Evolutionary conservation across 2,113 vertebrate species (phyloP).

Genomic region (Ciconia maguari): DNA sequence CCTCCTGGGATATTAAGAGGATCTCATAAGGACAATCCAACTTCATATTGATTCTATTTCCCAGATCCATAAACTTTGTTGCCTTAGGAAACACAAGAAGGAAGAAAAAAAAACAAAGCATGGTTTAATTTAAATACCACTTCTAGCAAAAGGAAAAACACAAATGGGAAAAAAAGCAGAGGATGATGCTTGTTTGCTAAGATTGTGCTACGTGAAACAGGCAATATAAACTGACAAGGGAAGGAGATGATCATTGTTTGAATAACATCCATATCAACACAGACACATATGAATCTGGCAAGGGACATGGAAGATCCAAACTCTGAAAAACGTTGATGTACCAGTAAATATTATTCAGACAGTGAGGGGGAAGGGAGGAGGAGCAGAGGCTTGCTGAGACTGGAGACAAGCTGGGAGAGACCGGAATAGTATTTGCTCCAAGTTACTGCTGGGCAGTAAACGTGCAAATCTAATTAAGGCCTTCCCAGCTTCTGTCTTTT

Average conservation of each 20-base stretch:
- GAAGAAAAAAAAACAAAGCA: neutral
- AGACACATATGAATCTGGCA: slow-evolving; percentile 45
- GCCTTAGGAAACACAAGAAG: neutral
- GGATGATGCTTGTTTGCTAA: slow-evolving; percentile 41
- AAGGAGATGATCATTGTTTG: slow-evolving; percentile 47
- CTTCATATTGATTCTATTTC: neutral
- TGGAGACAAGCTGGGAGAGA: neutral
- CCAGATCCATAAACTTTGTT: neutral
- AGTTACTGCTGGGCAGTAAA: slow-evolving; percentile 3
- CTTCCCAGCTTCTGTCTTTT: neutral
- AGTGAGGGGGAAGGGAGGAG: neutral
- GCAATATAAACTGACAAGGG: slow-evolving; percentile 33
- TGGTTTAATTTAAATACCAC: slow-evolving; percentile 36
- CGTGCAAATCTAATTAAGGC: neutral
- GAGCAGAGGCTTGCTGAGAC: neutral
- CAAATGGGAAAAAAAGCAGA: slow-evolving; percentile 3
- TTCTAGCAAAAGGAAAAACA: neutral
- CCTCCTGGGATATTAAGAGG: slow-evolving; percentile 11
- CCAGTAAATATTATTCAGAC: slow-evolving; percentile 36
- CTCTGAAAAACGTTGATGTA: neutral
- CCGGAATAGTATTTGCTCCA: neutral
- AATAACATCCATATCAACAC: slow-evolving; percentile 54
- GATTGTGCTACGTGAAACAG: neutral
- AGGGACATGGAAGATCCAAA: slow-evolving; percentile 12
- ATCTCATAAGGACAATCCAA: slow-evolving; percentile 45